A percentile compares a stretch with the other conserved stretches of the same genome.
These are phyloP conservation scores for Magallana gigas DNA, from an alignment of 1,140 invertebrate species.

Conservation along the genomic window DNA sequence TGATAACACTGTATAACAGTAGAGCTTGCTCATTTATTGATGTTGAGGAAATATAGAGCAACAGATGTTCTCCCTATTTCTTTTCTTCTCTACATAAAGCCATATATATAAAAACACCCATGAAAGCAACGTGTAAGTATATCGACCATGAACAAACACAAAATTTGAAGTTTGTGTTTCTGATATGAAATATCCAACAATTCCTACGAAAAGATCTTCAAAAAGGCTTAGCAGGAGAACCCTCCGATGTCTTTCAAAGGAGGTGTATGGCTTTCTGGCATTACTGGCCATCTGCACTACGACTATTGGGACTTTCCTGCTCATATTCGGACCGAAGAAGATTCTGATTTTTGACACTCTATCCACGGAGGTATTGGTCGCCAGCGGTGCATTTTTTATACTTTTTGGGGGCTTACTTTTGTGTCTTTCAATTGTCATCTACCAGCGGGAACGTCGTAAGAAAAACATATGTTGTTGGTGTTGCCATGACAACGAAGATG, in stretches of 20 bases:
- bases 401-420: neutral
- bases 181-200: too few species aligned
- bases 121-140: too few species aligned
- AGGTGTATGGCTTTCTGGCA: slow-evolving; percentile 14
- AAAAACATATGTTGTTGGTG: slow-evolving; percentile 37
- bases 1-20: too few species aligned
- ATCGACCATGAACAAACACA: too few species aligned
- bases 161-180: too few species aligned
- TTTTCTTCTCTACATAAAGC: too few species aligned
- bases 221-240: neutral
- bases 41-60: too few species aligned
- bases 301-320: neutral
- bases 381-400: slow-evolving; percentile 4
- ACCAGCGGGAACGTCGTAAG: slow-evolving; percentile 15
- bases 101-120: too few species aligned
- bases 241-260: neutral
- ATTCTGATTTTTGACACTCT: neutral
- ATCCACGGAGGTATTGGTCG: neutral
- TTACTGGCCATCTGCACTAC: neutral
- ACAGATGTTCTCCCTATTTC: too few species aligned
- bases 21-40: too few species aligned
- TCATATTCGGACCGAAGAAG: slow-evolving; percentile 16
- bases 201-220: too few species aligned
- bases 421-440: slow-evolving; percentile 1
- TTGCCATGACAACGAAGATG: slow-evolving; percentile 9